Conservation (phyloP, 1,140 invertebrate species). For the Sesamia nonagrioides region DNA sequence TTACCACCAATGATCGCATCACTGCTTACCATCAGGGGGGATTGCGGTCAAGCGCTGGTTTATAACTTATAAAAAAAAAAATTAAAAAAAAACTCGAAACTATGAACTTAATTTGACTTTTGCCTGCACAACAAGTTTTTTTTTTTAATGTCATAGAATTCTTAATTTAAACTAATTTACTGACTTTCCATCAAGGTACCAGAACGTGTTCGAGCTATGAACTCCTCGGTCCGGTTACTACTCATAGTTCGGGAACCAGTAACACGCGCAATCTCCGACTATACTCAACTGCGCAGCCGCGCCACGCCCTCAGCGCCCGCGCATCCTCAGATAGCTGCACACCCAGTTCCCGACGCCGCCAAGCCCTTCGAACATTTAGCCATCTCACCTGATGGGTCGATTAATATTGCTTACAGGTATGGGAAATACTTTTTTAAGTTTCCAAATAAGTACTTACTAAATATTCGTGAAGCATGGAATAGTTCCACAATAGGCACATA, state of each 20-base stretch:
- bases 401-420: constrained; percentile 93
- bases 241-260: constrained; percentile 98
- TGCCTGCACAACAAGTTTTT: too few relatives aligned
- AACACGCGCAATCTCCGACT: constrained; percentile 98
- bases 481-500: too few relatives aligned
- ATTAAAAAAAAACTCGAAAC: too few relatives aligned
- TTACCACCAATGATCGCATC: too few relatives aligned
- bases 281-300: constrained; percentile 95
- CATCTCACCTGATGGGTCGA: constrained; percentile 92
- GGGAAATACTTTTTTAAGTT: constrained; percentile 52
- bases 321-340: constrained; percentile 62
- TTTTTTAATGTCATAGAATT: too few relatives aligned
- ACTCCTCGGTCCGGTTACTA: constrained; percentile 96
- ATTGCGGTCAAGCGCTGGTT: too few relatives aligned
- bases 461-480: too few relatives aligned
- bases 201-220: constrained; percentile 97
- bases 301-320: constrained; percentile 89
- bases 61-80: too few relatives aligned
- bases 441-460: too few relatives aligned
- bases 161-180: not conserved
- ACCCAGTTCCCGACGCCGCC: constrained; percentile 73
- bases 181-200: constrained; percentile 88
- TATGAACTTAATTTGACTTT: too few relatives aligned
- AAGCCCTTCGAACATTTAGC: constrained; percentile 94
- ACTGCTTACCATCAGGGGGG: too few relatives aligned